A percentile compares a stretch with the other conserved stretches of the same genome.
These are phyloP conservation scores for Channa argus DNA, from an alignment of 2,113 vertebrate species.

Conservation along the genomic window DNA sequence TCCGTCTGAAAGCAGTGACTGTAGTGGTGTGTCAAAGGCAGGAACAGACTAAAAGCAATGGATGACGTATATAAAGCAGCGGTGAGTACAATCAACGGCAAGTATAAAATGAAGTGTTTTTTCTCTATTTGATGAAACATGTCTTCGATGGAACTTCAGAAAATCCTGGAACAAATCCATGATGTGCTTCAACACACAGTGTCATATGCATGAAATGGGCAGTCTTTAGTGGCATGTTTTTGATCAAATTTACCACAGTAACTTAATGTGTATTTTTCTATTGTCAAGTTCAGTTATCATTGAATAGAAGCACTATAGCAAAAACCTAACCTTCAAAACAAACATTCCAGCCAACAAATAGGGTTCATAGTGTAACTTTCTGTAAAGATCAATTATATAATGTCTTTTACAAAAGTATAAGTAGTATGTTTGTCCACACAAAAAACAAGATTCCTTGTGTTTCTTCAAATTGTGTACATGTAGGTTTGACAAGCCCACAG, in stretches of 20 bases:
- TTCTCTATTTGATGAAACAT: not conserved
- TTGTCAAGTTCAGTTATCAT: no score
- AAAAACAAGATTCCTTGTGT: not conserved
- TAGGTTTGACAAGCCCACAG: not conserved
- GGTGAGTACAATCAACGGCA: conserved; percentile 74
- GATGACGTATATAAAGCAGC: conserved; percentile 88
- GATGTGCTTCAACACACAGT: no score
- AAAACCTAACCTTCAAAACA: not conserved
- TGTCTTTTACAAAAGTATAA: not conserved
- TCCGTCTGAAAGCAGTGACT: conserved; percentile 49
- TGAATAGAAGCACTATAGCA: no score
- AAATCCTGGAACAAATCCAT: not conserved
- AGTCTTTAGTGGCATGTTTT: not conserved
- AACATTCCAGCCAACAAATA: no score
- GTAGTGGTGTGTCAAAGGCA: conserved; percentile 43
- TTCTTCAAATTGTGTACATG: not conserved
- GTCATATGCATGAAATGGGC: not conserved
- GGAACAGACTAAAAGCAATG: conserved; percentile 73
- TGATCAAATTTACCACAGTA: not conserved
- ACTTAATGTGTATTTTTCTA: not conserved
- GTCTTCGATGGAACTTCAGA: not conserved
- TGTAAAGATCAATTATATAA: not conserved
- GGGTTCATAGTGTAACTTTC: not conserved
- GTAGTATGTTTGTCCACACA: not conserved
- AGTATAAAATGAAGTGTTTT: not conserved